A percentile compares a stretch with the other conserved stretches of the same genome.
These are phyloP conservation scores for Heliocidaris erythrogramma DNA, from an alignment of 35 echinoderm and acorn worm species.

Conservation along the genomic window DNA sequence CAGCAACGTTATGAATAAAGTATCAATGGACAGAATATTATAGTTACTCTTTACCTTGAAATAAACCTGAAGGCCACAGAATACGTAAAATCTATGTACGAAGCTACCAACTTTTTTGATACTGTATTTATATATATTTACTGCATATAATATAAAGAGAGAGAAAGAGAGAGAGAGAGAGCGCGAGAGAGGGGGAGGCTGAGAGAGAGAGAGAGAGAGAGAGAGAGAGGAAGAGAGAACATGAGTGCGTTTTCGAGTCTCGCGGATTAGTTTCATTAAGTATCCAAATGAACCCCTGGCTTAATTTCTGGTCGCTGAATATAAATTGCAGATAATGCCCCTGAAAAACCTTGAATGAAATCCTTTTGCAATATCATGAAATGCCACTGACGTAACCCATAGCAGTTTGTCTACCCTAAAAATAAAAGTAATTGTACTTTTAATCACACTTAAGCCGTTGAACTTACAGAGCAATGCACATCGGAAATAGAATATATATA, in stretches of 20 bases:
- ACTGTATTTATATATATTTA: no score
- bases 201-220: neutral
- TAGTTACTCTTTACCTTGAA: no score
- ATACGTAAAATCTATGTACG: no score
- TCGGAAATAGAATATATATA: neutral
- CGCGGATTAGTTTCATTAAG: neutral
- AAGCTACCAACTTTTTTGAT: no score
- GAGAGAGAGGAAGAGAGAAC: neutral
- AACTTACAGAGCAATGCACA: neutral
- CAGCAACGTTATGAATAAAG: no score
- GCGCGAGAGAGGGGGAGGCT: neutral
- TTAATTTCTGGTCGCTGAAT: neutral
- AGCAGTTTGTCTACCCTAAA: neutral
- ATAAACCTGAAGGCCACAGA: no score
- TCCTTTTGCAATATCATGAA: neutral
- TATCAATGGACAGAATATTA: no score
- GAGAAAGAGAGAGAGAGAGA: neutral
- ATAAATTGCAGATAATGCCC: constrained; percentile 10
- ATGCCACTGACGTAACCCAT: neutral
- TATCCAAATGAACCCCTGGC: neutral
- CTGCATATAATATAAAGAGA: neutral
- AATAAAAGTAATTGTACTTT: neutral
- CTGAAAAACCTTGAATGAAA: neutral
- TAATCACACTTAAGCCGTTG: neutral
- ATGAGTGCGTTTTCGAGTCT: neutral